Percentiles rank a stretch among this genome's conserved stretches.
Conservation (phyloP, 2,797 vertebrate genomes). For the Arrhamphus sclerolepis region DNA sequence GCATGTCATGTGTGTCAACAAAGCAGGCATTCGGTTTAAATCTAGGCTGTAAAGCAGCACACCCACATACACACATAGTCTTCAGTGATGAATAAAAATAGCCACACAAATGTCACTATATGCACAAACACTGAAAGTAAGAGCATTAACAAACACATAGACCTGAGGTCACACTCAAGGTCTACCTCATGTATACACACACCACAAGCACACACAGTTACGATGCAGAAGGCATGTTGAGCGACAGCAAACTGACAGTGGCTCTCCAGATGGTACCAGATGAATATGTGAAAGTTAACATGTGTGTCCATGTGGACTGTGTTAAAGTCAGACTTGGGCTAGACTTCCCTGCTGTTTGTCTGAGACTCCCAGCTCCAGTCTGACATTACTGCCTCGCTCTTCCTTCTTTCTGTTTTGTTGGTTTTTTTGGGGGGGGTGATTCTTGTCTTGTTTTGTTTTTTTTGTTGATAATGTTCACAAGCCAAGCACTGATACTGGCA, state of each 20-base stretch:
- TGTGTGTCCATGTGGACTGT: conserved; percentile 20
- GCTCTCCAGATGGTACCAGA: conserved; percentile 64
- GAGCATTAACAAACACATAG: conserved; percentile 49
- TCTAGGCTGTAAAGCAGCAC: conserved; percentile 14
- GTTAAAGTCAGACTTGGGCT: conserved; percentile 48
- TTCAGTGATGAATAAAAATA: conserved; percentile 22
- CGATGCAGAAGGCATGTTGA: conserved; percentile 17
- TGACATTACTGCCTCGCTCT: conserved; percentile 45
- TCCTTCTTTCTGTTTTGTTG: not conserved
- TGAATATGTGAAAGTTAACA: conserved; percentile 31
- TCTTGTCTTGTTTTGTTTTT: conserved; percentile 9
- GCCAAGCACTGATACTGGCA: too few species aligned
- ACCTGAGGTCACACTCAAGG: conserved; percentile 52
- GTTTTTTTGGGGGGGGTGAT: not conserved
- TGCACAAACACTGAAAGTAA: conserved; percentile 32
- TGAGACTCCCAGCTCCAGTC: conserved; percentile 39
- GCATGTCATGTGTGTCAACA: conserved; percentile 8
- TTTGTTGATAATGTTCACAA: not conserved
- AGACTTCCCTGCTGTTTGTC: conserved; percentile 52
- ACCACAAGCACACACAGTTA: not conserved
- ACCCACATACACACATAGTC: conserved; percentile 11
- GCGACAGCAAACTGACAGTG: conserved; percentile 61
- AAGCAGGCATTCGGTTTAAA: conserved; percentile 17
- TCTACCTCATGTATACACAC: conserved; percentile 20
- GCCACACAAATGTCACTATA: not conserved